Base-by-base conservation (phyloP, 2,888 invertebrate genomes). In the Lissonota sp. region DNA sequence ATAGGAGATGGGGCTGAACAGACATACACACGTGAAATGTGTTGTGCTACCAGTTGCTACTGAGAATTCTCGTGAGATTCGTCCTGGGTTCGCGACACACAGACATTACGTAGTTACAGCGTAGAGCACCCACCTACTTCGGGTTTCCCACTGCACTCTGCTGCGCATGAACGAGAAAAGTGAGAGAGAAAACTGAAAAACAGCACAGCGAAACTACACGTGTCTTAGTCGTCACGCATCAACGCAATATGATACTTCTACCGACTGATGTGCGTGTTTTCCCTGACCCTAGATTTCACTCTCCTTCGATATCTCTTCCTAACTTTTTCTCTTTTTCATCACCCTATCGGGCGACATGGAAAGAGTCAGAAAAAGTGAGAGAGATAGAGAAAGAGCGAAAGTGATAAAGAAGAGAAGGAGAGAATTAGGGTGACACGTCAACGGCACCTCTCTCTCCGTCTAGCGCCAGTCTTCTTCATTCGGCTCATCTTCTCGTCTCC, bases 1-100 rank as follows among this genome's bases (percentile, higher is more conserved):
- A 90, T 92, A 92, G 92, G 92, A 91, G 91, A 91, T 90, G 91
- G 90, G 91, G 92, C 91, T 92, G 92, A 92, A 86, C 89, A 87
- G 87, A 83, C 78, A 79, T 78, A 81, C 88, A 86, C 89, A 87
- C 86, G 88, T 86, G 91, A 91, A 88, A 90, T 88, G 88, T 82
- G 81, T 75, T 39, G 79, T 71, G 67, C 81, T 79, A 79, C 78
- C 86, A 84, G 90, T 90, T 86, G 87, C 89, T 88, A 88, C 90
- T 84, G 90, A 88, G 90, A 91, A 26, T 89, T 87, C 87, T 90
- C 89, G 90, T 90, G 91, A 90, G 90, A 91, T 91, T 90, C 91
- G 86, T 86, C 92, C 90, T 90, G 91, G 91, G 90, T 91, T 83
- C 83, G 82, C 81, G 82, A 91, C 91, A 91, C 90, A 90, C 90